These are phyloP conservation scores for Hydroisotoma schaefferi DNA, from an alignment of 2,888 invertebrate genomes.

Conservation along the genomic window DNA sequence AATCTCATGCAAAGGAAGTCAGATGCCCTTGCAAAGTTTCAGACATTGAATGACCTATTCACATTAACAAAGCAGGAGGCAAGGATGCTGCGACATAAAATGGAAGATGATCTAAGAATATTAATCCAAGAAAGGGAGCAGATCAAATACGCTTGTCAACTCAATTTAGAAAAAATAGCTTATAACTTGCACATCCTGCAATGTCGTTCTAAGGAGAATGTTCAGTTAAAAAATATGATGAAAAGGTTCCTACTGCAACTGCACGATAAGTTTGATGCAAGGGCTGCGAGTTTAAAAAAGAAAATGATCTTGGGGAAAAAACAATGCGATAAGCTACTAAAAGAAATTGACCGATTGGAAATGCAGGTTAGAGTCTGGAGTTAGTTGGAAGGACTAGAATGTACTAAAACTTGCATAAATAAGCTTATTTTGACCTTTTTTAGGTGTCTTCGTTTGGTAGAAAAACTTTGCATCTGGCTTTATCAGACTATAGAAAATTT, in stretches of 20 bases:
- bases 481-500: slow-evolving; percentile 37
- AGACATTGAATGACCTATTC: slow-evolving; percentile 49
- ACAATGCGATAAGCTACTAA: slow-evolving; percentile 28
- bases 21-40: slow-evolving; percentile 36
- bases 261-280: slow-evolving; percentile 35
- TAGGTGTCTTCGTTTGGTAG: slow-evolving; percentile 17
- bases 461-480: slow-evolving; percentile 35
- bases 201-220: slow-evolving; percentile 82
- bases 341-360: slow-evolving; percentile 38
- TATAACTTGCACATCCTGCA: slow-evolving; percentile 85
- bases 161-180: slow-evolving; percentile 85
- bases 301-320: slow-evolving; percentile 29
- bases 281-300: slow-evolving; percentile 12
- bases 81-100: slow-evolving; percentile 54
- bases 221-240: slow-evolving; percentile 60
- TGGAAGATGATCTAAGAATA: slow-evolving; percentile 53
- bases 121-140: slow-evolving; percentile 74
- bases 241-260: slow-evolving; percentile 40
- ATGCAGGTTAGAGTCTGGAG: slow-evolving; percentile 10
- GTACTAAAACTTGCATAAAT: too few relatives aligned
- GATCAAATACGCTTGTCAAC: slow-evolving; percentile 72
- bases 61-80: slow-evolving; percentile 56
- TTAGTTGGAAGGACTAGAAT: too few relatives aligned
- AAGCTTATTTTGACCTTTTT: too few relatives aligned
- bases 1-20: slow-evolving; percentile 56